Evolutionary conservation across 1,140 invertebrate genomes (phyloP).

Genomic region (Orius laevigatus): DNA sequence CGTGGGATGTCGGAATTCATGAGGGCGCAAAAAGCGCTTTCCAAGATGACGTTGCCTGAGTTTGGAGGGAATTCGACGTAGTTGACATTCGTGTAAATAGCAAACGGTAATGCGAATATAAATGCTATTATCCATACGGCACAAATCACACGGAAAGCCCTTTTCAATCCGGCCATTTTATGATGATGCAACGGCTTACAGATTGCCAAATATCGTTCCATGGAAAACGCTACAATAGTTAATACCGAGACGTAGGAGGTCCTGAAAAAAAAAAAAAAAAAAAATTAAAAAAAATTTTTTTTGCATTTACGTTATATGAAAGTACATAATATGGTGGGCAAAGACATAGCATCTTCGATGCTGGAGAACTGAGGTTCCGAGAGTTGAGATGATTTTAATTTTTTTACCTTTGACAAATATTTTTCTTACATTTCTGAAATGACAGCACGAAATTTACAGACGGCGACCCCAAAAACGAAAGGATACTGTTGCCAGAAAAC

Average conservation of each 20-base stretch:
- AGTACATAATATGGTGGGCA: too few relatives aligned
- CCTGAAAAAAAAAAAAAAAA: slow-evolving; percentile 18
- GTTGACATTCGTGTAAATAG: slow-evolving; percentile 26
- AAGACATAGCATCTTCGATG: too few relatives aligned
- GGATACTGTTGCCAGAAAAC: slow-evolving; percentile 90
- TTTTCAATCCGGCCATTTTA: slow-evolving; percentile 58
- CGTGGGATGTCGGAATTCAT: slow-evolving; percentile 35
- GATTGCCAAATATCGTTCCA: slow-evolving; percentile 79
- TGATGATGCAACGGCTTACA: slow-evolving; percentile 72
- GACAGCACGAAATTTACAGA: slow-evolving; percentile 72
- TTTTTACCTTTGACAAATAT: too few relatives aligned
- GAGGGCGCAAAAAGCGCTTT: slow-evolving; percentile 65
- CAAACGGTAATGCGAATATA: slow-evolving; percentile 62
- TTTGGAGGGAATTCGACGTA: slow-evolving; percentile 17
- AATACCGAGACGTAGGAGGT: slow-evolving; percentile 79
- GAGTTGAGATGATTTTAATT: too few relatives aligned
- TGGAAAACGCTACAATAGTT: slow-evolving; percentile 76
- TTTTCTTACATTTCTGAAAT: slow-evolving; percentile 65
- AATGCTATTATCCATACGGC: slow-evolving; percentile 62
- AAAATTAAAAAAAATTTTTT: too few relatives aligned
- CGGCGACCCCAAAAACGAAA: slow-evolving; percentile 60
- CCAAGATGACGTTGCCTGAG: slow-evolving; percentile 22
- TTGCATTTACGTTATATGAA: too few relatives aligned
- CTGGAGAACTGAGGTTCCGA: too few relatives aligned
- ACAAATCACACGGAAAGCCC: slow-evolving; percentile 65